Base-by-base conservation (phyloP, 2,113 vertebrate genomes). In the Anas platyrhynchos region DNA sequence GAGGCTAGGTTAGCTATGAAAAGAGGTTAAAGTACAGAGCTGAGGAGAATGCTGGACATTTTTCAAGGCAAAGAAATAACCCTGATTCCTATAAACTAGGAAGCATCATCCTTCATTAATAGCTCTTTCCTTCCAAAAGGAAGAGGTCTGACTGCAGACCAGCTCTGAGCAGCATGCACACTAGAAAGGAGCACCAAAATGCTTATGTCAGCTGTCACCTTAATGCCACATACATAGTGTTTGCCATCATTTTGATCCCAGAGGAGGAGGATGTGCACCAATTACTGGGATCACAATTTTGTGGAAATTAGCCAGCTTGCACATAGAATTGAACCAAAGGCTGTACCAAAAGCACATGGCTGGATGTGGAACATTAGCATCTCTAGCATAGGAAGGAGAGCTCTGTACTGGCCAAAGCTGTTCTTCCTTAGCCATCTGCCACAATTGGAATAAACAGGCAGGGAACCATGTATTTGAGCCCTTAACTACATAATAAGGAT, bases 11-110 rank as follows among this genome's bases (percentile, higher is more conserved):
- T 44, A 80, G 20, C 32, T 22, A 62, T 17, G 27, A 65, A 31
- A 44, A 31, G n/a, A 48, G 25, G 62, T n/a, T 65, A 95, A 97
- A 96, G 93, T 91, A 86, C 91, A 84, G 88, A 90, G 92, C 92
- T 56, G 88, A 93, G 93, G 71, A 31, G 84, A 41, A 77, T 13
- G 85, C 86, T 58, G 85, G 56, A 52, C 1, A 8, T 63, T 81
- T 50, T 63, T 67, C 68, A 34, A 78, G 95, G 89, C 88, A 68
- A 76, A 86, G 46, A 55, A 85, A 63, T 41, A 75, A 89, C 36
- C 69, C 50, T 23, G 1, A 38, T 71, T 58, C 41, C 80, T 72
- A 58, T 12, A 7, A 65, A 18, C 26, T 13, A 61, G 86, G 77
- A 72, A 50, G 58, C 34, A 74, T 52, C 48, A 29, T 72, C 91